phyloP scores from a whole-genome alignment of 2,888 invertebrate species.

The Trichopoda pennipes region DNA sequence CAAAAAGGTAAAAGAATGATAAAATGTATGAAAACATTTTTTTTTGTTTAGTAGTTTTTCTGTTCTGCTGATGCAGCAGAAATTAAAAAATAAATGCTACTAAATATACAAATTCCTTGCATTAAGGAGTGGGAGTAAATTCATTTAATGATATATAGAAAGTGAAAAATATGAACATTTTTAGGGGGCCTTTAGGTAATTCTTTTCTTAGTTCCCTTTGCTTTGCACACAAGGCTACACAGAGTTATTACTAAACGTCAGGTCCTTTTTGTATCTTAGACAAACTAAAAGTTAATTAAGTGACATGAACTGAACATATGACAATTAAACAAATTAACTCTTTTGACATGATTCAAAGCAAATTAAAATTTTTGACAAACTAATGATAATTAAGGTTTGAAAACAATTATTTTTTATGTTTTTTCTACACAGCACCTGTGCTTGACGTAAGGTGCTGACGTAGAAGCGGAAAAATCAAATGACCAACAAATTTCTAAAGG shows the following conservation, averaged over 20 bases:
- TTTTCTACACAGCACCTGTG: slow-evolving; percentile 49
- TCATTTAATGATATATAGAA: too few relatives aligned
- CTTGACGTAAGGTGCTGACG: slow-evolving; percentile 60
- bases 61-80: slow-evolving; percentile 42
- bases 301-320: slow-evolving; percentile 52
- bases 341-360: slow-evolving; percentile 42
- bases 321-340: slow-evolving; percentile 60
- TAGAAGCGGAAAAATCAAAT: slow-evolving; percentile 63
- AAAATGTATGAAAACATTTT: slow-evolving; percentile 10
- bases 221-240: background rate
- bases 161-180: too few relatives aligned
- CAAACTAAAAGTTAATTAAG: slow-evolving; percentile 58
- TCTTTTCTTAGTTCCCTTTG: background rate
- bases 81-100: slow-evolving; percentile 8
- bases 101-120: background rate
- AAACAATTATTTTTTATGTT: slow-evolving; percentile 36
- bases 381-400: slow-evolving; percentile 55
- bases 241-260: background rate
- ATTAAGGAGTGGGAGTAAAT: too few relatives aligned
- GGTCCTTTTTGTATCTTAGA: background rate
- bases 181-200: too few relatives aligned
- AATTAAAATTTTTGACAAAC: slow-evolving; percentile 49
- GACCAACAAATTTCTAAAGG: slow-evolving; percentile 28
- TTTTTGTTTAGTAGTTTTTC: slow-evolving; percentile 12
- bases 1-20: slow-evolving; percentile 25